Percentiles rank a stretch among this genome's conserved stretches.
phyloP scores from a whole-genome alignment of 2,888 invertebrate species.

The Rhopalosiphum nymphaeae region DNA sequence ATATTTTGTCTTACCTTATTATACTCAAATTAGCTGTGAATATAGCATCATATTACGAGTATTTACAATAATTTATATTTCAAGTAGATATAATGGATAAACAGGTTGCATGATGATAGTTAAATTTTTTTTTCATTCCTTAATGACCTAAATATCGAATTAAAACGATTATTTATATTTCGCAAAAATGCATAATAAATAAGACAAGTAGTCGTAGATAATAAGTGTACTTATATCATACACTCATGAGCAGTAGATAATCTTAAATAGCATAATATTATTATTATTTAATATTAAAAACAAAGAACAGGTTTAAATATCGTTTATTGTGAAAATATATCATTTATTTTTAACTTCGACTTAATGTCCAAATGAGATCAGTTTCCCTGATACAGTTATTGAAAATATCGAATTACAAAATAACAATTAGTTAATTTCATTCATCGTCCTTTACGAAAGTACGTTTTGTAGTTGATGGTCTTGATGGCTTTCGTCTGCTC shows the following conservation, averaged over 20 bases:
- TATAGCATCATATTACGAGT: not conserved
- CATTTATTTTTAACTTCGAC: slow-evolving; percentile 25
- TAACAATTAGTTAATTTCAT: not conserved
- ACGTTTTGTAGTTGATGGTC: slow-evolving; percentile 37
- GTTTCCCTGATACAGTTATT: slow-evolving; percentile 57
- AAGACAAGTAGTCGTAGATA: not conserved
- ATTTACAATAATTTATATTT: not conserved
- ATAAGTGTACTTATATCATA: not conserved
- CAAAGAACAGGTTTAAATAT: not conserved
- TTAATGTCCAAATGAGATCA: slow-evolving; percentile 51
- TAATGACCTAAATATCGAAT: not conserved
- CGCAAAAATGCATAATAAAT: not conserved
- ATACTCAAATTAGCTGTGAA: not conserved
- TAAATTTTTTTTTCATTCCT: not conserved
- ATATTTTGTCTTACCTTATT: not conserved
- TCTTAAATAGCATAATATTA: not conserved
- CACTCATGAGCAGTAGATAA: not conserved
- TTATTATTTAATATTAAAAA: not conserved
- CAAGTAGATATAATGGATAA: not conserved
- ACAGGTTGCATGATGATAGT: not conserved
- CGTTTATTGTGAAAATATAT: slow-evolving; percentile 3
- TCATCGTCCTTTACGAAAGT: slow-evolving; percentile 26
- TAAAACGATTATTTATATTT: not conserved
- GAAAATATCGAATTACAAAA: slow-evolving; percentile 37
- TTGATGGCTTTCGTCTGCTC: slow-evolving; percentile 66